phyloP scores from a whole-genome alignment of 2,113 vertebrate species.

The Rhynchomys soricoides region DNA sequence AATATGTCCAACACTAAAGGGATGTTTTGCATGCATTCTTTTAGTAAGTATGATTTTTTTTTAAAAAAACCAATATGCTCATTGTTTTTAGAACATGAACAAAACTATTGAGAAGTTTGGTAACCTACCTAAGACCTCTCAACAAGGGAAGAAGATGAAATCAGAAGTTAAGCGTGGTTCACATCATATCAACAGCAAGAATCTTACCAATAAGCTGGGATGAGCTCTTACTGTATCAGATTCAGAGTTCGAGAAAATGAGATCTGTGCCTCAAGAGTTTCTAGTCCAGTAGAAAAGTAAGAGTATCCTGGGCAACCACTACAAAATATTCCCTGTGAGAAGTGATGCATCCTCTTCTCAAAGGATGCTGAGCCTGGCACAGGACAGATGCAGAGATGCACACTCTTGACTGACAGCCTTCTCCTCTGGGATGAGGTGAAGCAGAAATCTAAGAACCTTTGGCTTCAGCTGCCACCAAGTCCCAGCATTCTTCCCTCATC shows the following conservation, averaged over 20 bases:
- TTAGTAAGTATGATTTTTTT: neutral
- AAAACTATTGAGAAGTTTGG: neutral
- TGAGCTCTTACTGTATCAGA: neutral
- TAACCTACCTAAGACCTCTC: neutral
- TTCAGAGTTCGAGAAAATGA: neutral
- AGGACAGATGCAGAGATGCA: neutral
- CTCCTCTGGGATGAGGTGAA: neutral
- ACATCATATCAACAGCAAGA: neutral
- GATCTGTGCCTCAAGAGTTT: neutral
- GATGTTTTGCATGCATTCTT: neutral
- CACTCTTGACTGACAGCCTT: neutral
- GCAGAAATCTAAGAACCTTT: neutral
- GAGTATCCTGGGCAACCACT: neutral
- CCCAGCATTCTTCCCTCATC: neutral
- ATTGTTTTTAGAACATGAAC: neutral
- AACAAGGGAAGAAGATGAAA: neutral
- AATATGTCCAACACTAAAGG: neutral
- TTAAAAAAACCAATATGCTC: neutral
- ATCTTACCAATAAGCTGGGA: neutral
- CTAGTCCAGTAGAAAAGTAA: neutral
- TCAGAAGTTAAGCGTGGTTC: neutral
- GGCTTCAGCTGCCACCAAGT: neutral
- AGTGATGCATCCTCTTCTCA: neutral
- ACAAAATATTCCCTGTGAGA: neutral
- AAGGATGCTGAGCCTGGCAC: neutral